Base-by-base conservation (phyloP, 1,140 invertebrate species). In the Caenorhabditis inopinata region DNA sequence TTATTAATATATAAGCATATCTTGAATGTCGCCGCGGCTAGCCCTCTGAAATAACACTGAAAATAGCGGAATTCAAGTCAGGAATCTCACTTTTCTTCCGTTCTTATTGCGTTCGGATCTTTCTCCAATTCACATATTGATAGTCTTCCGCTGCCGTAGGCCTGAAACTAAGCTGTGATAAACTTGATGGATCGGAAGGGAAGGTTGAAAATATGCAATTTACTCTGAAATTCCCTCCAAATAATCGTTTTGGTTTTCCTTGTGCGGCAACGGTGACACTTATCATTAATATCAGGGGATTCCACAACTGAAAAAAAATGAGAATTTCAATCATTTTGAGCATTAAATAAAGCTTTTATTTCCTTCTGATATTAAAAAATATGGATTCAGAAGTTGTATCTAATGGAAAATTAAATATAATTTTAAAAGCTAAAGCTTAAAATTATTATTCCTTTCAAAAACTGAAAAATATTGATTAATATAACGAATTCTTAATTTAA, bases 251-350 rank as follows among this genome's bases (percentile, higher is more conserved):
- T 16, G 76, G 53, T 42, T 53, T 51, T 2, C 76, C 76, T n/a
- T 78, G 49, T 7, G 76, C 76, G 9, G 76, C 76, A 11, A 78
- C 76, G n/a, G 76, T 78, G 21, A 78, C 76, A 46, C 76, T 78
- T 2, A 78, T 78, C 76, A 78, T 78, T 5, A n/a, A n/a, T 42
- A 42, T 5, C 5, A 42, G 14, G 38, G 6, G 38, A 7, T 42
- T 7, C 38, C 38, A 7, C 6, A 42, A 42, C 14, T 42, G 5
- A 42, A 14, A 14, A 42, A 42, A 7, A 42, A 42, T 5, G 38
- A 42, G 5, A 7, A 42, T n/a, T n/a, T n/a, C n/a, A n/a, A n/a
- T n/a, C n/a, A n/a, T n/a, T n/a, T n/a, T n/a, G n/a, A n/a, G n/a
- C n/a, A n/a, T n/a, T n/a, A n/a, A n/a, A n/a, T n/a, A n/a, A n/a